A percentile compares a stretch with the other conserved stretches of the same genome.
Conservation (phyloP, 2,113 vertebrate species). For the Hyaena hyaena region DNA sequence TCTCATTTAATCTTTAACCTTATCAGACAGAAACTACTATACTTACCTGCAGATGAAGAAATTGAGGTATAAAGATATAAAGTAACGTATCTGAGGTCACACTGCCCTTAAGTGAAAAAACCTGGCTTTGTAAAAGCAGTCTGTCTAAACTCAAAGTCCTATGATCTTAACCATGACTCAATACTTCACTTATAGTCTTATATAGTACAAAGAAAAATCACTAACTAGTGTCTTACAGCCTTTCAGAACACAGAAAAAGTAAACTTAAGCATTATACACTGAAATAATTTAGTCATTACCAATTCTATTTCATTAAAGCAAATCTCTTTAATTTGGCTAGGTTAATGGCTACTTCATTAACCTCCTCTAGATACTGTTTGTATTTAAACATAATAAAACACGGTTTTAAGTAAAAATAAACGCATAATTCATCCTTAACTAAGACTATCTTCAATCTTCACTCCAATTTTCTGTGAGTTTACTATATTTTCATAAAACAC, state of each 20-base stretch:
- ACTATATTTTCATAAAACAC: conserved; percentile 48
- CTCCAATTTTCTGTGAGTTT: conserved; percentile 23
- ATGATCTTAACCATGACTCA: conserved; percentile 3
- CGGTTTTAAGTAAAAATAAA: conserved; percentile 40
- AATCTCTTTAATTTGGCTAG: not conserved
- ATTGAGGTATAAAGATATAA: not conserved
- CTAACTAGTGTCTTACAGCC: not conserved
- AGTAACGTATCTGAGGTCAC: not conserved
- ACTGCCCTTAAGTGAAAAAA: not conserved
- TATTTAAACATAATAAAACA: conserved; percentile 38
- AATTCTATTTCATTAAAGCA: conserved; percentile 40
- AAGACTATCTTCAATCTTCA: not conserved
- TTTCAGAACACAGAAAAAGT: not conserved
- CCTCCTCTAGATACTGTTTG: not conserved
- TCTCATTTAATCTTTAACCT: conserved; percentile 33
- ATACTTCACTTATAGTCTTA: not conserved
- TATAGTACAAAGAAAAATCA: conserved; percentile 43
- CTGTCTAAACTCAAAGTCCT: not conserved
- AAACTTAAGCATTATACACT: not conserved
- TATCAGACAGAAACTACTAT: conserved; percentile 35
- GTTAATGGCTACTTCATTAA: conserved; percentile 3
- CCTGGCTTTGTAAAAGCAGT: not conserved
- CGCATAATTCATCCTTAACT: not conserved
- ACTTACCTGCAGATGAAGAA: not conserved
- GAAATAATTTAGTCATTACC: not conserved